Conservation (phyloP, 2,113 vertebrate genomes). For the Leiothrix lutea region DNA sequence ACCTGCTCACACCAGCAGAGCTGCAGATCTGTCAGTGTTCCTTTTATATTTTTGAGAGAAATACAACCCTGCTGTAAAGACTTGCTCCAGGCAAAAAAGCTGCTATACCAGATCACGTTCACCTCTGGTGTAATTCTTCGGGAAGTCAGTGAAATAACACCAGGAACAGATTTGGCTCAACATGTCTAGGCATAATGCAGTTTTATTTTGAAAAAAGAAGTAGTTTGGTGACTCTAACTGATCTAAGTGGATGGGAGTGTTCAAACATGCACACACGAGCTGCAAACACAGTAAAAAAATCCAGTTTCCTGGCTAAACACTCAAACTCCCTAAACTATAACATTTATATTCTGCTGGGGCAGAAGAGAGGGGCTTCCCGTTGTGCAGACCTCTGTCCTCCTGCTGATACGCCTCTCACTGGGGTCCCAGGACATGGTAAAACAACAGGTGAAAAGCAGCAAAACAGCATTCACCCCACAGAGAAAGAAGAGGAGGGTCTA, state of each 20-base stretch:
- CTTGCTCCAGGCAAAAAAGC: constrained; percentile 56
- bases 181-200: constrained; percentile 40
- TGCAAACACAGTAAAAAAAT: not conserved
- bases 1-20: constrained; percentile 64
- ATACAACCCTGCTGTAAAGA: constrained; percentile 53
- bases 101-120: constrained; percentile 39
- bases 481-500: not conserved
- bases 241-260: not conserved
- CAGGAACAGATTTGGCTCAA: constrained; percentile 49
- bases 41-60: constrained; percentile 62
- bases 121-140: constrained; percentile 42
- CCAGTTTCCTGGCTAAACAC: not conserved
- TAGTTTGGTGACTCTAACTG: constrained; percentile 1
- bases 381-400: not conserved
- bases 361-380: not conserved
- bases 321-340: accelerated
- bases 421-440: accelerated
- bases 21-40: constrained; percentile 58
- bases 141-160: constrained; percentile 43
- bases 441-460: not conserved
- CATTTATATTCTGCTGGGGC: not conserved
- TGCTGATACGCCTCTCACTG: accelerated
- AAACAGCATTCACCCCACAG: accelerated
- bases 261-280: not conserved
- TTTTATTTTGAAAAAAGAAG: constrained; percentile 33